Evolutionary conservation across 1,140 invertebrate species (phyloP).

Genomic region (Diabrotica virgifera): DNA sequence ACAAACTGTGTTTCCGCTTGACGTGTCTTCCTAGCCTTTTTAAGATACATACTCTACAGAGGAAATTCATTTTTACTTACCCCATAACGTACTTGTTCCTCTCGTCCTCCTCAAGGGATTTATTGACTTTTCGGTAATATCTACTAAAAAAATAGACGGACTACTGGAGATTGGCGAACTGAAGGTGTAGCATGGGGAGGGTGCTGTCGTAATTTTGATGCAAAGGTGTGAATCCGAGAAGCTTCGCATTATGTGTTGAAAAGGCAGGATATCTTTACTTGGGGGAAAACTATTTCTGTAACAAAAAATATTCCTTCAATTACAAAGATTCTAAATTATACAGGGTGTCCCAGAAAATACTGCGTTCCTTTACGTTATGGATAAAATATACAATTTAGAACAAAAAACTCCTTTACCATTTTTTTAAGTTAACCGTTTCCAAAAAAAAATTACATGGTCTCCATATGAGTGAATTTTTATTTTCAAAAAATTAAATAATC

Average conservation of each 20-base stretch:
- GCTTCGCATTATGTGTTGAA: constrained; percentile 68
- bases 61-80: constrained; percentile 30
- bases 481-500: too few species aligned
- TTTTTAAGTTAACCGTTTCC: too few species aligned
- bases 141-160: constrained; percentile 57
- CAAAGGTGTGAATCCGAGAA: constrained; percentile 71
- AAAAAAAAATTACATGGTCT: too few species aligned
- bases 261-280: constrained; percentile 62
- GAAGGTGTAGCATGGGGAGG: constrained; percentile 53
- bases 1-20: too few species aligned
- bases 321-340: too few species aligned
- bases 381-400: too few species aligned
- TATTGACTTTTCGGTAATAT: constrained; percentile 50
- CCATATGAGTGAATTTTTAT: too few species aligned
- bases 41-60: too few species aligned
- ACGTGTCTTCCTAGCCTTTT: too few species aligned
- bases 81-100: constrained; percentile 46
- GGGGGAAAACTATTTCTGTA: constrained; percentile 67
- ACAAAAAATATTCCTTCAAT: constrained; percentile 1
- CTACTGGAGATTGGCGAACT: constrained; percentile 56
- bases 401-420: too few species aligned
- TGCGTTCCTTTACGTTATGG: too few species aligned
- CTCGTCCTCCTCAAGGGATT: constrained; percentile 50
- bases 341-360: too few species aligned
- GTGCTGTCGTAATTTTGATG: constrained; percentile 60